Evolutionary conservation across 1,140 invertebrate species (phyloP), one percentile per base, ranked within the genome.

Genomic region (Drosophila nikananu): DNA sequence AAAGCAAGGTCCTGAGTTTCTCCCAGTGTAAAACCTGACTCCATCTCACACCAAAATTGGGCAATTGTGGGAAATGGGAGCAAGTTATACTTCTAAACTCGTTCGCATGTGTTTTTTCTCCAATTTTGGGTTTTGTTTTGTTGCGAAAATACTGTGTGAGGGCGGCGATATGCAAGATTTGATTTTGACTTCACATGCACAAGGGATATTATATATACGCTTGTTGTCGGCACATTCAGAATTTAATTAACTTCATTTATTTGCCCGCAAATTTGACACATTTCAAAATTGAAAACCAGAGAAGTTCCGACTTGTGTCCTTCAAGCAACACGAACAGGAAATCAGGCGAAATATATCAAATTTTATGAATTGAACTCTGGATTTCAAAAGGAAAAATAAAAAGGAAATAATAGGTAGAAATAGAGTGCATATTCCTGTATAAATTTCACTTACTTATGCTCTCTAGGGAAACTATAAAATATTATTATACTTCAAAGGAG

Each of bases 161-260:
- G 81, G 63, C 81, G 86, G 86, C 82, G 86, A 86, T 91, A 82
- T 91, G 86, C 68, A 82, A 91, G 81, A 91, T 86, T 91, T 91
- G 71, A 81, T 76, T 83, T 87, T 62, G 55, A 49, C 58, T 72
- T 58, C 71, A 63, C 52, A 55, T 78, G 27, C 46, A 52, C 21
- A 70, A 41, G 37, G 63, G 44, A 37, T 71, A 48, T 46, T 21
- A 46, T 15, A 6, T 17, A 21, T 25, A 44, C n/a, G 27, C 35
- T 44, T 9, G 32, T 42, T 67, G 68, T 0, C 32, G 12, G 35
- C 66, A 55, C 65, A 76, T 64, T 64, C 68, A 58, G 58, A 89
- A 77, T 64, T 86, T 86, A 82, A 84, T 86, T 84, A 78, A 78
- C 76, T 66, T 62, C 63, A 84, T 84, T 81, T 73, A 75, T 77